A percentile compares a stretch with the other conserved stretches of the same genome.
Conservation (phyloP, 2,888 invertebrate species). For the Ferdinandea cuprea region DNA sequence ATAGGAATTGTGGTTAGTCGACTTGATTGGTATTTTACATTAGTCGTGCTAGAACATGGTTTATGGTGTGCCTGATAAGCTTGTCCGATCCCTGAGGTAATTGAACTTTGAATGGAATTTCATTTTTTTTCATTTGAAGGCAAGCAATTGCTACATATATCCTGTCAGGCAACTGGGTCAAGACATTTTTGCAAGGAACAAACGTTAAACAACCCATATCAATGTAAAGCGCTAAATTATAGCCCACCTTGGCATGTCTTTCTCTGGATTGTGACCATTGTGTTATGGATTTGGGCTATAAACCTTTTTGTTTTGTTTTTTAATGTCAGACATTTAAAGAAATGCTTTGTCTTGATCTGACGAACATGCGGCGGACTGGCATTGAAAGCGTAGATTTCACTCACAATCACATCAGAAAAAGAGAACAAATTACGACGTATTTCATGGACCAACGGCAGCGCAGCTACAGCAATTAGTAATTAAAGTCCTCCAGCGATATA, state of each 20-base stretch:
- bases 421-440: background rate
- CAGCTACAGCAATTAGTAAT: constrained; percentile 20
- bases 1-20: constrained; percentile 22
- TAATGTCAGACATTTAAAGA: constrained; percentile 8
- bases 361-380: constrained; percentile 46
- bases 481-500: constrained; percentile 37
- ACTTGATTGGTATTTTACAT: constrained; percentile 33
- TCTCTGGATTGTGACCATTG: constrained; percentile 26
- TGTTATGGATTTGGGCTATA: constrained; percentile 7
- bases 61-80: constrained; percentile 26
- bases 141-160: constrained; percentile 7
- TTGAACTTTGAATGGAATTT: constrained; percentile 27
- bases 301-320: too few relatives aligned
- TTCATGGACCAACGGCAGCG: constrained; percentile 7
- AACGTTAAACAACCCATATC: constrained; percentile 9
- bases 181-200: constrained; percentile 31
- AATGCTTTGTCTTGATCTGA: constrained; percentile 17
- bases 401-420: background rate
- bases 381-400: constrained; percentile 33
- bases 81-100: constrained; percentile 23
- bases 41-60: constrained; percentile 27
- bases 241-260: constrained; percentile 26
- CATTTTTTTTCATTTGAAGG: too few relatives aligned
- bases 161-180: constrained; percentile 38
- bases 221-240: constrained; percentile 41